A percentile compares a stretch with the other conserved stretches of the same genome.
These are phyloP conservation scores for Tinamus guttatus DNA, from an alignment of 2,113 vertebrate genomes.

Conservation along the genomic window DNA sequence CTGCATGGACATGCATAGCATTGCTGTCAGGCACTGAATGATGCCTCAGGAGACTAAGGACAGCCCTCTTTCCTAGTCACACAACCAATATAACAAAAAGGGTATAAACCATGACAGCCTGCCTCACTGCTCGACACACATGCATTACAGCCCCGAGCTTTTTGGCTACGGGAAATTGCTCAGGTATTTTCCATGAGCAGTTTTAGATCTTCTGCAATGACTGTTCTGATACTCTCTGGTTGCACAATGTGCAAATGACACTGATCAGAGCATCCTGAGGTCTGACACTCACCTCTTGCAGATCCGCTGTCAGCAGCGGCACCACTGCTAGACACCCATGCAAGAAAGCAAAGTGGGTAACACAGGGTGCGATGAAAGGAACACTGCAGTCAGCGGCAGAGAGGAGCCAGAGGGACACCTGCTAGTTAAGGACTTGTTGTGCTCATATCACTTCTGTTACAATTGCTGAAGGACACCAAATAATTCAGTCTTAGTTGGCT, in stretches of 20 bases:
- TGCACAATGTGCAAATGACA: neutral
- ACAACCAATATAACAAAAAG: neutral
- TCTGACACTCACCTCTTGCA: neutral
- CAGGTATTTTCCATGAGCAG: neutral
- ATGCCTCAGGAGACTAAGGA: rapidly evolving
- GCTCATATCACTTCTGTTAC: neutral
- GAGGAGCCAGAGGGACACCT: neutral
- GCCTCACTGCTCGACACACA: rapidly evolving
- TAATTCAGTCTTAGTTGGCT: neutral
- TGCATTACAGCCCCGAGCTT: neutral
- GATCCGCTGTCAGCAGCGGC: neutral
- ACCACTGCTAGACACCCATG: neutral
- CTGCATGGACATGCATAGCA: neutral
- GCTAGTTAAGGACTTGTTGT: neutral
- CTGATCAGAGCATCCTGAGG: neutral
- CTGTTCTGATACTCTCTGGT: neutral
- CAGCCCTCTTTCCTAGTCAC: neutral
- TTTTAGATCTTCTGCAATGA: neutral
- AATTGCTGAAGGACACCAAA: neutral
- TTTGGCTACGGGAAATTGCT: neutral
- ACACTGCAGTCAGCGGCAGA: neutral
- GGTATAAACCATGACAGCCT: rapidly evolving
- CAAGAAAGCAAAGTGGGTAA: rapidly evolving
- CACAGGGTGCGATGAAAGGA: neutral
- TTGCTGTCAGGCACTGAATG: neutral